A percentile compares a stretch with the other conserved stretches of the same genome.
Evolutionary conservation across 2,888 invertebrate species (phyloP).

Genomic region (Diaphora mendica): DNA sequence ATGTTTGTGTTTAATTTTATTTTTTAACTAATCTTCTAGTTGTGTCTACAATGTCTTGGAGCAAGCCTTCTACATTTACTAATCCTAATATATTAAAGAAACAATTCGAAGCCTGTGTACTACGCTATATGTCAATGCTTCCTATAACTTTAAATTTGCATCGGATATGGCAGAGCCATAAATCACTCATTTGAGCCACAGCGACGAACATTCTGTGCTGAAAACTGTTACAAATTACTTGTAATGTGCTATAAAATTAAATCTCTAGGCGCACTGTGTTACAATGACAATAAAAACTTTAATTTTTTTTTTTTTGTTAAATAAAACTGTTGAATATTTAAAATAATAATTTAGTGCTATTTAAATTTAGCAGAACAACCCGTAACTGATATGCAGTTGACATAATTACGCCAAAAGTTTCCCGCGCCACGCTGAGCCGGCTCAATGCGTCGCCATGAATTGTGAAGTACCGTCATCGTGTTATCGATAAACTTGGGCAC

Average conservation of each 20-base stretch:
- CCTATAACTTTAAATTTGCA: neutral
- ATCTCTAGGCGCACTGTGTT: neutral
- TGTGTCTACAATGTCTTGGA: neutral
- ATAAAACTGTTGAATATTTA: constrained; percentile 6
- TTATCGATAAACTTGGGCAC: neutral
- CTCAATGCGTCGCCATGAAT: neutral
- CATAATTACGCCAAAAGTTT: neutral
- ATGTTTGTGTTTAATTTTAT: neutral
- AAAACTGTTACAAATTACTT: constrained; percentile 10
- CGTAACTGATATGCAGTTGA: neutral
- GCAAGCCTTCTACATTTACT: neutral
- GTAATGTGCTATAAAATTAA: constrained; percentile 14
- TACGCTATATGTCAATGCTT: neutral
- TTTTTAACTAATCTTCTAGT: neutral
- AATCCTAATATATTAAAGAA: neutral
- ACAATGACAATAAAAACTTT: neutral
- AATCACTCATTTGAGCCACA: constrained; percentile 10
- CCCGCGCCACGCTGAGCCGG: neutral
- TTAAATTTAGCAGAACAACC: constrained; percentile 4
- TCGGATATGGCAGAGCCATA: neutral
- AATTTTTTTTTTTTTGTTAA: too few relatives aligned
- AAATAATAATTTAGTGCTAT: constrained; percentile 1
- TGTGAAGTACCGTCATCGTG: neutral
- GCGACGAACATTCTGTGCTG: neutral
- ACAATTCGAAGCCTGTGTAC: neutral